Evolutionary conservation across 2,797 vertebrate genomes (phyloP).

Genomic region (Ctenochaetus hawaiiensis): DNA sequence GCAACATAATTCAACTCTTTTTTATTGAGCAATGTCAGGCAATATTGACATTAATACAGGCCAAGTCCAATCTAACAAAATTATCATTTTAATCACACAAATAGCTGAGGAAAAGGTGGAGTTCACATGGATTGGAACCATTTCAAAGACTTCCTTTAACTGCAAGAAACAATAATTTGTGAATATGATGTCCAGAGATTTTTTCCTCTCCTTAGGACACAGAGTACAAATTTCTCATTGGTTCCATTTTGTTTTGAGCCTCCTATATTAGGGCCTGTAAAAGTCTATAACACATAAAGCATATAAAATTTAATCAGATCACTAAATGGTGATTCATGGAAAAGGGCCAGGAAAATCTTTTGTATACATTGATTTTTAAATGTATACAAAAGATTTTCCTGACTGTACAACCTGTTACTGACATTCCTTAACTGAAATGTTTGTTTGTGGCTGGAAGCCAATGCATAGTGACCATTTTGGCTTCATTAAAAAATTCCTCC

Average conservation of each 20-base stretch:
- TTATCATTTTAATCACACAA: slow-evolving; percentile 9
- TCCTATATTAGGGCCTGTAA: too few relatives aligned
- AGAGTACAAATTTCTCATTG: neutral
- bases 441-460: slow-evolving; percentile 49
- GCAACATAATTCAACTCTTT: too few relatives aligned
- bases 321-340: too few relatives aligned
- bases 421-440: slow-evolving; percentile 11
- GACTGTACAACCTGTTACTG: slow-evolving; percentile 2
- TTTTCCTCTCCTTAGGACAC: neutral
- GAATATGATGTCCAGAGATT: neutral
- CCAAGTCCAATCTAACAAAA: too few relatives aligned
- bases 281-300: too few relatives aligned
- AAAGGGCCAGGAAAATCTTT: too few relatives aligned
- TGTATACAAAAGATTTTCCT: neutral
- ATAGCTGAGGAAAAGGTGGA: slow-evolving; percentile 45
- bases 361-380: neutral
- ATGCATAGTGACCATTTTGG: slow-evolving; percentile 6
- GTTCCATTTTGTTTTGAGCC: neutral
- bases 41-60: too few relatives aligned
- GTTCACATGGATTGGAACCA: neutral
- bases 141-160: too few relatives aligned
- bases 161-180: too few relatives aligned
- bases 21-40: neutral
- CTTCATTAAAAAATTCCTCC: slow-evolving; percentile 61
- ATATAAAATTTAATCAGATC: too few relatives aligned